Base-by-base conservation (phyloP, 1,140 invertebrate genomes). In the Lepidurus couesii region DNA sequence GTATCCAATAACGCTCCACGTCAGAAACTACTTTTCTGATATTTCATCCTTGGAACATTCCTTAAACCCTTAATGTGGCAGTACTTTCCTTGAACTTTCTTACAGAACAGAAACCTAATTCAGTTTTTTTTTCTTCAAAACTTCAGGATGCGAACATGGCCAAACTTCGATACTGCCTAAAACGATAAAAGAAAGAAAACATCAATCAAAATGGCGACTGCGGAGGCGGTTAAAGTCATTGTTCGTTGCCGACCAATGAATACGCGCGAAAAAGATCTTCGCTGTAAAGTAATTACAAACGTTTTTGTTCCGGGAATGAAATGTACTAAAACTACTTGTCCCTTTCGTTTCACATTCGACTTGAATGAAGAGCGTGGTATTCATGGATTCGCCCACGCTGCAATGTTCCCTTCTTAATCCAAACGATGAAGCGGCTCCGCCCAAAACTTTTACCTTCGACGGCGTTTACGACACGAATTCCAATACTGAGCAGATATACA, bases 231-330 rank as follows among this genome's bases (percentile, higher is more conserved):
- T 26, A 94, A 94, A 87, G 95, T 97, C 21, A 92, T 96, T 74
- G 93, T 96, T 79, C 88, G 95, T 86, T 97, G 95, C 88, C 90
- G 95, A 45, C 95, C 95, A 21, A 93, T 96, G 89, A 95, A 94
- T 86, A 85, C 86, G 76, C 87, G 91, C 81, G 93, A 95, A 86
- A 89, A 88, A 78, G 87, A 89, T 74, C 84, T 91, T 21, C 90
- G 91, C 78, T 92, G 91, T 84, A 88, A 92, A 84, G 92, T 92
- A 85, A 85, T 78, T 76, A 75, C 42, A 77, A 21, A 73, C 13
- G 73, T 24, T n/a, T 77, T 45, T 26, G 42, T 77, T 34, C 8
- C 42, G 13, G 24, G 44, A 73, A 42, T 11, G 42, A 42, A 42
- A 34, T 16, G 44, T 0, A 75, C 73, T 34, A 76, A 44, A 80